Percentiles rank a stretch among this genome's conserved stretches.
Evolutionary conservation across 2,113 vertebrate genomes (phyloP).

Genomic region (Macquaria ambigua): DNA sequence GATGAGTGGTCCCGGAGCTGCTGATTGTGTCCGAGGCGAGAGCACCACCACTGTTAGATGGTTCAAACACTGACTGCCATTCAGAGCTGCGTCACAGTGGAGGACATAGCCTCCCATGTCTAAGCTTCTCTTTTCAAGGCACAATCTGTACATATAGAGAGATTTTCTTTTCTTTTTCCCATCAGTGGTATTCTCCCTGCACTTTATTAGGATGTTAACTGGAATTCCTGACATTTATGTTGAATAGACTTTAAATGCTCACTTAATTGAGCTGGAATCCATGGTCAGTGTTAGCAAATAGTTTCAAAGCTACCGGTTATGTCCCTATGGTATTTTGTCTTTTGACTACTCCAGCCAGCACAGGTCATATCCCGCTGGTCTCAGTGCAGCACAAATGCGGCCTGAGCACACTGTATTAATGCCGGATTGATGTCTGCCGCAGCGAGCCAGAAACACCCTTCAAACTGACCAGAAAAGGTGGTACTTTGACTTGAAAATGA

Average conservation of each 20-base stretch:
- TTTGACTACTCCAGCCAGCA: not conserved
- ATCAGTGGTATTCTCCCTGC: constrained; percentile 42
- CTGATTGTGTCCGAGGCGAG: constrained; percentile 15
- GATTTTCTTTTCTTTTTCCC: not conserved
- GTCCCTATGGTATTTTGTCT: not conserved
- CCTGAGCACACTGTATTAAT: not conserved
- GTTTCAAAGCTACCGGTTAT: not conserved
- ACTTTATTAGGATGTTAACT: constrained; percentile 64
- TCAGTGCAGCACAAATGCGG: not conserved
- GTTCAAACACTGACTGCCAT: constrained; percentile 37
- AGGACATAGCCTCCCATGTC: constrained; percentile 1
- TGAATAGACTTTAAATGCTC: not conserved
- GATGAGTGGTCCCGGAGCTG: constrained; percentile 24
- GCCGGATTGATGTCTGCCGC: not conserved
- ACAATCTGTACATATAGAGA: constrained; percentile 34
- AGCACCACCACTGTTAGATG: constrained; percentile 48
- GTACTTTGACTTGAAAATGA: constrained; percentile 3
- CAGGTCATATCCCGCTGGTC: not conserved
- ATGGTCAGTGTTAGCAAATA: constrained; percentile 34
- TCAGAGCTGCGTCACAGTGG: not conserved
- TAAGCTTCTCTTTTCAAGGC: constrained; percentile 23
- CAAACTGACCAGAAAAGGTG: not conserved
- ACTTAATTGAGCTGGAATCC: not conserved
- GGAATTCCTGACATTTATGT: constrained; percentile 19
- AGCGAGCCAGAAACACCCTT: constrained; percentile 5